Percentiles rank a stretch among this genome's conserved stretches.
phyloP scores from a whole-genome alignment of 2,113 vertebrate species.

The Salminus brasiliensis region DNA sequence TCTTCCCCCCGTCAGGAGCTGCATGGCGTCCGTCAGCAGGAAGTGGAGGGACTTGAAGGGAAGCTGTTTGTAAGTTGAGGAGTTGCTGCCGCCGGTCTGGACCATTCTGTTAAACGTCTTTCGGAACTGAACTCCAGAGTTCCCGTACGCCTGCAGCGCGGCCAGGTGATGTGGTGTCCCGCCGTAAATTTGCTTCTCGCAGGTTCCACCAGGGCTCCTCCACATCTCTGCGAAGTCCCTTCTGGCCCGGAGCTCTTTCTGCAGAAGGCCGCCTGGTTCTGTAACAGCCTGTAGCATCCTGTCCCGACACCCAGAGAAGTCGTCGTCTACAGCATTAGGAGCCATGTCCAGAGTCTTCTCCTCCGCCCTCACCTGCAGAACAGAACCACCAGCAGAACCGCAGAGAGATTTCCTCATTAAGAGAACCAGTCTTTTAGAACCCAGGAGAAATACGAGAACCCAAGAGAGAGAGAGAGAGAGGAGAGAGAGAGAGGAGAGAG shows the following conservation, averaged over 20 bases:
- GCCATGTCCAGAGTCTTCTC: slow-evolving; percentile 43
- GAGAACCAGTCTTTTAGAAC: too few species aligned
- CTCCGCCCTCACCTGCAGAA: slow-evolving; percentile 35
- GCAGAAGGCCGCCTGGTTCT: slow-evolving; percentile 50
- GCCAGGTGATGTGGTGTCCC: slow-evolving; percentile 43
- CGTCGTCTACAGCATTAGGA: slow-evolving; percentile 56
- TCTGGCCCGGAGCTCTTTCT: slow-evolving; percentile 45
- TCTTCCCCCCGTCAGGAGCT: not conserved
- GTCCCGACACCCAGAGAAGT: slow-evolving; percentile 57
- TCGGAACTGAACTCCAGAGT: accelerated
- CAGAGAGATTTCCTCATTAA: too few species aligned
- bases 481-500: too few species aligned
- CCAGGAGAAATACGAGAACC: too few species aligned
- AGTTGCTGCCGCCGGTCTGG: slow-evolving; percentile 46
- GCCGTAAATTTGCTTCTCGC: slow-evolving; percentile 42
- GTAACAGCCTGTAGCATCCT: slow-evolving; percentile 59
- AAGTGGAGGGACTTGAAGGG: slow-evolving; percentile 73
- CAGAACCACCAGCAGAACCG: not conserved
- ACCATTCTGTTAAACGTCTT: slow-evolving; percentile 13
- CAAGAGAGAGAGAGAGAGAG: too few species aligned
- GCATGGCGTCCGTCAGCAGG: slow-evolving; percentile 67
- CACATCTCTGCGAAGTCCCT: not conserved
- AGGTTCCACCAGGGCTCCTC: accelerated
- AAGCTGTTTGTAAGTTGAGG: slow-evolving; percentile 59
- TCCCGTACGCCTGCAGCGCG: slow-evolving; percentile 52